A percentile compares a stretch with the other conserved stretches of the same genome.
Evolutionary conservation across 2,888 invertebrate genomes (phyloP).

Genomic region (Pheosia gnoma): DNA sequence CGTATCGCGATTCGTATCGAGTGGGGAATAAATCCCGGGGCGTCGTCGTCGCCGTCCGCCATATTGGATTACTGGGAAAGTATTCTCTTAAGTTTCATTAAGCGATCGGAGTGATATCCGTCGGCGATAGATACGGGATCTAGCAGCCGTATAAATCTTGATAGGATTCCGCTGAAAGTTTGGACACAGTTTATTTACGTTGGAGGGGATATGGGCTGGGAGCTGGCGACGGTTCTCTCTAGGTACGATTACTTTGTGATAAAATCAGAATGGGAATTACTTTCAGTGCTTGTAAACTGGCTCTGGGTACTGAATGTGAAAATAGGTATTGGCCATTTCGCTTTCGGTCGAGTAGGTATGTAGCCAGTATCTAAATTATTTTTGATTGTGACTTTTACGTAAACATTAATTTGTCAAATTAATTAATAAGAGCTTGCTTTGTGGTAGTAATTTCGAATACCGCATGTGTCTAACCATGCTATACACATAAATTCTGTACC

Average conservation of each 20-base stretch:
- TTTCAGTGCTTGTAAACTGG: conserved; percentile 5
- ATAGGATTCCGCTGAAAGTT: conserved; percentile 51
- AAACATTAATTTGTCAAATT: background rate
- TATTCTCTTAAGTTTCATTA: conserved; percentile 83
- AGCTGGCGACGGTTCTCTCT: conserved; percentile 14
- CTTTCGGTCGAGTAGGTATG: background rate
- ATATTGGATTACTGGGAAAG: conserved; percentile 75
- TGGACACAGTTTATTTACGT: conserved; percentile 46
- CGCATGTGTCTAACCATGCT: conserved; percentile 1
- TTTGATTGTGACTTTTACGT: too few relatives aligned
- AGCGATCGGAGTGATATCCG: conserved; percentile 72
- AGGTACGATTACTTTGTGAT: conserved; percentile 17
- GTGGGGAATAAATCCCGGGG: conserved; percentile 70
- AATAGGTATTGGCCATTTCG: background rate
- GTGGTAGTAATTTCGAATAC: background rate
- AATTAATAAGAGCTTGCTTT: background rate
- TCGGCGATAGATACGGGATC: conserved; percentile 47
- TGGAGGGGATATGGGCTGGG: conserved; percentile 24
- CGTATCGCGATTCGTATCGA: conserved; percentile 75
- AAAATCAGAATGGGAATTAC: conserved; percentile 22
- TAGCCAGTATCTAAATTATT: too few relatives aligned
- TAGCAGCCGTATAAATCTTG: conserved; percentile 51
- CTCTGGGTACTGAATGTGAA: background rate
- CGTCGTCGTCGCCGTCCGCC: conserved; percentile 59
- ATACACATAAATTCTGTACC: background rate